Conservation (phyloP, 2,113 vertebrate genomes). For the Mustelus asterias region DNA sequence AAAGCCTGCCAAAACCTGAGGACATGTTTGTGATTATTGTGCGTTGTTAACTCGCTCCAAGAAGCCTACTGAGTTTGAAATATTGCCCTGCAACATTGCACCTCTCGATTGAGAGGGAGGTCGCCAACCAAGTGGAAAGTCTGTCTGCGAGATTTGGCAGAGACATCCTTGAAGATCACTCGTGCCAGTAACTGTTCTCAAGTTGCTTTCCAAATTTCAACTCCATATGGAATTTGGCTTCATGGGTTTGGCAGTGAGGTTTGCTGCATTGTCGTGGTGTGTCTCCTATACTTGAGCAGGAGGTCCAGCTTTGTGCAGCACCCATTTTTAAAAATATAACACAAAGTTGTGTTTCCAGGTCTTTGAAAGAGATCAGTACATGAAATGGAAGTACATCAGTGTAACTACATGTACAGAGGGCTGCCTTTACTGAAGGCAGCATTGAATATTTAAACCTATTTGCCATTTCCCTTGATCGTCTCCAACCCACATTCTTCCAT, state of each 20-base stretch:
- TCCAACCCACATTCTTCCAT: background rate
- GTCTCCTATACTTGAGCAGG: background rate
- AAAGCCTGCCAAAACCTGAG: background rate
- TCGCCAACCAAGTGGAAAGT: background rate
- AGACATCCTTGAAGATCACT: background rate
- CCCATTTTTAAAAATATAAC: background rate
- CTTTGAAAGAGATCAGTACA: background rate
- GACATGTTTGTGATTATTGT: background rate
- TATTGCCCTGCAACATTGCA: background rate
- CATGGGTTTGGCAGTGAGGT: background rate
- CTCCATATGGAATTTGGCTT: background rate
- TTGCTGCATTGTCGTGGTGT: background rate
- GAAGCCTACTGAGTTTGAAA: background rate
- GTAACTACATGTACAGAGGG: background rate
- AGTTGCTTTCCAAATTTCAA: constrained; percentile 22
- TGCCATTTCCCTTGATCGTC: background rate
- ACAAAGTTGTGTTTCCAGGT: background rate
- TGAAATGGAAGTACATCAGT: background rate
- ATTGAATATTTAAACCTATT: background rate
- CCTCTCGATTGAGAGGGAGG: background rate
- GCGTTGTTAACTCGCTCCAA: background rate
- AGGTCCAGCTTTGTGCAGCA: background rate
- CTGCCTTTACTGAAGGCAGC: background rate
- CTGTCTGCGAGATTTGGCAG: background rate
- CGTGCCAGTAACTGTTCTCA: background rate